Evolutionary conservation across 2,888 invertebrate genomes (phyloP), one percentile per base, ranked within the genome.

Genomic region (Endotricha flammealis): DNA sequence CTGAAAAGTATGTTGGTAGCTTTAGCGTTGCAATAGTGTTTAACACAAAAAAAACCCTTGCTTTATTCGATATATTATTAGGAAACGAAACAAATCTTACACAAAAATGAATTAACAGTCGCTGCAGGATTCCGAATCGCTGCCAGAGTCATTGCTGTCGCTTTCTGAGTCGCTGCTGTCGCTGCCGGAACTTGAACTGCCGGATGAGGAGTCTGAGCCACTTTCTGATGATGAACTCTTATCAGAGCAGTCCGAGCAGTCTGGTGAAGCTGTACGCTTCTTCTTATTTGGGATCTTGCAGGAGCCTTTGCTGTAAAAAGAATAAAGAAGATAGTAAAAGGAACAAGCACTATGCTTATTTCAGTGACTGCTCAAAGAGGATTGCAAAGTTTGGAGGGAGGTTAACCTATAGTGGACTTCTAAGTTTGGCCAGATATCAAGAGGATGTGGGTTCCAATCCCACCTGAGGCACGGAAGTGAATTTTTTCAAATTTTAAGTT

Each of bases 281-380:
- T 82, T 82, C 64, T 82, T 82, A 40, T 58, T 69, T 1, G 81
- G 74, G 38, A 79, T 56, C 54, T 78, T 75, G 65, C 79, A 80
- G 43, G 64, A 65, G 4, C 76, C 76, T 43, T 69, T 70, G 57
- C 82, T 82, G 53, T 12, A 50, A 53, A 10, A 40, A 39, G 39
- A 3, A 33, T 5, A 37, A 6, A 12, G 8, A 27, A 27, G 3
- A 12, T 4, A 12, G 5, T 9, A 6, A 2, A 23, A 2, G 10
- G 9, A 23, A 23, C 5, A 2, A 6, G 8, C 11, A 10, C 1
- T 7, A n/a, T 24, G 9, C 9, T 24, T 24, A 11, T n/a, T n/a
- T n/a, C n/a, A n/a, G n/a, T n/a, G n/a, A n/a, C n/a, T n/a, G n/a
- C n/a, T n/a, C n/a, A n/a, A n/a, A n/a, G n/a, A n/a, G n/a, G n/a